These are phyloP conservation scores for Drosophila eohydei DNA, from an alignment of 2,888 invertebrate species.

Conservation along the genomic window DNA sequence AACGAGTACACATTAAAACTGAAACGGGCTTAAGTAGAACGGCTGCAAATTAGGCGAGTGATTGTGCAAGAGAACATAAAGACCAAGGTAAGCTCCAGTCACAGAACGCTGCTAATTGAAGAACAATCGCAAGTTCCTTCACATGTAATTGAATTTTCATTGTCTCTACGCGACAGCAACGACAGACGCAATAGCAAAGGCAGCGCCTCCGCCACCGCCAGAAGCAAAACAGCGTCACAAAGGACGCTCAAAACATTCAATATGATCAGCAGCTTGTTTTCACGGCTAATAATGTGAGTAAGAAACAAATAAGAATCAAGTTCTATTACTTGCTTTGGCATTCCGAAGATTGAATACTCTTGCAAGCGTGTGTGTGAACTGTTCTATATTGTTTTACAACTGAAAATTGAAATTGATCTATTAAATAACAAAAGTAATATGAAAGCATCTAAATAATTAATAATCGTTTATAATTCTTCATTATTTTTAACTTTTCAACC, in stretches of 20 bases:
- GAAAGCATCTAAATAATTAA: no score
- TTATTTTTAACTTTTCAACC: no score
- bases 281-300: conserved; percentile 84
- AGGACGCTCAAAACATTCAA: conserved; percentile 52
- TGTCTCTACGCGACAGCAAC: conserved; percentile 20
- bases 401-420: background rate
- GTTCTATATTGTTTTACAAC: background rate
- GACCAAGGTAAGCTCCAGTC: conserved; percentile 33
- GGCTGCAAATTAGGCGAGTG: conserved; percentile 8
- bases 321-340: background rate
- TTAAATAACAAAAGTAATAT: no score
- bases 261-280: conserved; percentile 84
- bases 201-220: background rate
- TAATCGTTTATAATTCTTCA: no score
- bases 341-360: conserved; percentile 42
- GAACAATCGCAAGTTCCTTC: conserved; percentile 5
- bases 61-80: conserved; percentile 29
- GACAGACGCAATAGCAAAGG: background rate
- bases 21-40: conserved; percentile 11
- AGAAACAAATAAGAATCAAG: conserved; percentile 5
- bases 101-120: conserved; percentile 25
- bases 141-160: conserved; percentile 48
- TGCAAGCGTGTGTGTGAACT: conserved; percentile 4
- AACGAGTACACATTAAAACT: conserved; percentile 12
- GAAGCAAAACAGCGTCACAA: conserved; percentile 17